These are phyloP conservation scores for Galago senegalensis DNA, from an alignment of 2,797 vertebrate genomes.

Conservation along the genomic window DNA sequence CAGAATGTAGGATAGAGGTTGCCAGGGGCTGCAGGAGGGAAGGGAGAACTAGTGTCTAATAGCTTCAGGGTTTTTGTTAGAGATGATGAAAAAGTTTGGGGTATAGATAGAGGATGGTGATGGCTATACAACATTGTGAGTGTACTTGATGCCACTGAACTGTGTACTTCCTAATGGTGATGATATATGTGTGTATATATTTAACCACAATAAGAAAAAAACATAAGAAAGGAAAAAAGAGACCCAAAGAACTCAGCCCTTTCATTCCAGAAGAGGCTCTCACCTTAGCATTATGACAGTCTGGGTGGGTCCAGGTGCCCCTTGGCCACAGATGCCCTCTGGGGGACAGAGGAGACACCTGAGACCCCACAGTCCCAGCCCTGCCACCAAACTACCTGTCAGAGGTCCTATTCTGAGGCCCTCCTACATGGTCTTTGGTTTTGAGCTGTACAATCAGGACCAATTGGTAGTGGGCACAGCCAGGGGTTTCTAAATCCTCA, in stretches of 20 bases:
- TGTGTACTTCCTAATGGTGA: not conserved
- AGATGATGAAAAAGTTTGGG: not conserved
- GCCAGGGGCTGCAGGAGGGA: not conserved
- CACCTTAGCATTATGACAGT: not conserved
- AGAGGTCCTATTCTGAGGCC: not conserved
- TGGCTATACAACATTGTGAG: not conserved
- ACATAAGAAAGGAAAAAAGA: not conserved
- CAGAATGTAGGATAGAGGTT: too few species aligned
- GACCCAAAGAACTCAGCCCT: too few species aligned
- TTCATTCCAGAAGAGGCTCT: not conserved
- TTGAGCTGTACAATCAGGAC: not conserved
- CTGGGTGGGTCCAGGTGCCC: not conserved
- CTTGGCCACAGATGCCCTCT: not conserved
- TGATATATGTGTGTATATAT: not conserved
- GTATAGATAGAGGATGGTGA: not conserved
- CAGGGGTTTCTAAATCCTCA: not conserved
- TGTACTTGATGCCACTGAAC: not conserved
- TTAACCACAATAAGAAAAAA: not conserved
- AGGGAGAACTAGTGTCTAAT: not conserved
- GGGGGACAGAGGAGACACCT: not conserved
- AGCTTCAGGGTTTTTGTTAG: not conserved
- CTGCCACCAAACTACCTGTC: not conserved
- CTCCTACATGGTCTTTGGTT: not conserved
- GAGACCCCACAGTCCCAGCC: not conserved
- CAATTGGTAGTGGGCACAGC: not conserved